Percentiles rank a stretch among this genome's conserved stretches.
phyloP scores from a whole-genome alignment of 1,140 invertebrate genomes.

The Scaptomyza hsui region DNA sequence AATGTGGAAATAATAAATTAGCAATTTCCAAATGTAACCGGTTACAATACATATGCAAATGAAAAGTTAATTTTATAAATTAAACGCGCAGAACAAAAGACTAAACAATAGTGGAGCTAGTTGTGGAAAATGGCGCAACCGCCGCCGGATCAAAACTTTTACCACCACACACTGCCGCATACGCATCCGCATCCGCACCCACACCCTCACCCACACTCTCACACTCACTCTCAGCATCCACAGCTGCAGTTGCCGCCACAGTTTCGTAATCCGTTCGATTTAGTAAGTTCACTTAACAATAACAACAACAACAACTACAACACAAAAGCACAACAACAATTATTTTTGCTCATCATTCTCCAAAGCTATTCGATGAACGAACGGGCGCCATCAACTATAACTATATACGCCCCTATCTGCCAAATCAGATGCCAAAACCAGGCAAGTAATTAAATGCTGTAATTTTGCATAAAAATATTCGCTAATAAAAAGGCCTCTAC shows the following conservation, averaged over 20 bases:
- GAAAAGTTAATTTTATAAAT: slow-evolving; percentile 22
- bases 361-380: slow-evolving; percentile 74
- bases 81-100: slow-evolving; percentile 25
- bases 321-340: slow-evolving; percentile 14
- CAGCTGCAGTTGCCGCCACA: slow-evolving; percentile 78
- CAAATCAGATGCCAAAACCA: slow-evolving; percentile 72
- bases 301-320: not conserved
- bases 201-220: slow-evolving; percentile 52
- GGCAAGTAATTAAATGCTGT: slow-evolving; percentile 51
- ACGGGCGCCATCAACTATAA: slow-evolving; percentile 78
- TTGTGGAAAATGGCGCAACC: slow-evolving; percentile 78
- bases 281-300: slow-evolving; percentile 59
- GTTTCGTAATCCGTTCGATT: slow-evolving; percentile 77
- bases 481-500: too few relatives aligned
- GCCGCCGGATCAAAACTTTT: slow-evolving; percentile 80
- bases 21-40: slow-evolving; percentile 63
- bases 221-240: slow-evolving; percentile 57
- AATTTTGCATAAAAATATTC: not conserved
- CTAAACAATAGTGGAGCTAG: slow-evolving; percentile 20
- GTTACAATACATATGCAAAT: slow-evolving; percentile 46
- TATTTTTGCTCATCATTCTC: slow-evolving; percentile 11
- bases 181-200: slow-evolving; percentile 61
- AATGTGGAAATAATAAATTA: slow-evolving; percentile 71
- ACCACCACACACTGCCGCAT: slow-evolving; percentile 69
- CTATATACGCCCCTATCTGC: slow-evolving; percentile 76